phyloP scores from a whole-genome alignment of 53 echinoderm and acorn worm species.

The Hippasteria phrygiana region DNA sequence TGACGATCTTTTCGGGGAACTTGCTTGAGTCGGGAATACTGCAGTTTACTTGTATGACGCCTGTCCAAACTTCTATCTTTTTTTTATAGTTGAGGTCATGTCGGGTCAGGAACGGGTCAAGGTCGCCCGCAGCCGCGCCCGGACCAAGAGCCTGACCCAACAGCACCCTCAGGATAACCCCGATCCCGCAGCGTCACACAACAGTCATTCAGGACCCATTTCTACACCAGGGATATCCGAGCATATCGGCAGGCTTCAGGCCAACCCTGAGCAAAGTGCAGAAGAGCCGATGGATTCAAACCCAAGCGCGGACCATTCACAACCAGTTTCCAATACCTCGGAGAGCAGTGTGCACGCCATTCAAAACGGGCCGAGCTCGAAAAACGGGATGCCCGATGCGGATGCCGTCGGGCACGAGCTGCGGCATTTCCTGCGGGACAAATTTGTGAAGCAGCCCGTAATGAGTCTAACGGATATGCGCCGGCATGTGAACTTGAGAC shows the following conservation, averaged over 20 bases:
- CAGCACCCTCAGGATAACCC: slow-evolving; percentile 10
- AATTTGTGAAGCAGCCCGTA: slow-evolving; percentile 71
- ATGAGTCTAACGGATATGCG: slow-evolving; percentile 83
- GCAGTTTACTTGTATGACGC: too few species aligned
- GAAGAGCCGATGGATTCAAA: slow-evolving; percentile 39
- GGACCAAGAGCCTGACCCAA: slow-evolving; percentile 68
- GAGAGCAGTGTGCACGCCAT: neutral
- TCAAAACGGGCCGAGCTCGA: neutral
- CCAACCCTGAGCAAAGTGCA: neutral
- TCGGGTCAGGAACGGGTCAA: slow-evolving; percentile 85
- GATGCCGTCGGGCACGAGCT: slow-evolving; percentile 67
- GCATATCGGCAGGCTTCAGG: neutral
- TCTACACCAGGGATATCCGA: neutral
- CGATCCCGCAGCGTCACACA: neutral
- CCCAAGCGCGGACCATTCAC: neutral
- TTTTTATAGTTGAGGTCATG: slow-evolving; percentile 75
- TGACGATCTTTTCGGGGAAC: too few species aligned
- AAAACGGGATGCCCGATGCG: neutral
- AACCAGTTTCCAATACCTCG: neutral
- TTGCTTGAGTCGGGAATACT: too few species aligned
- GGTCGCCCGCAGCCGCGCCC: slow-evolving; percentile 71
- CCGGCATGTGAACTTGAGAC: slow-evolving; percentile 62
- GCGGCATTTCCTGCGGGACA: slow-evolving; percentile 74
- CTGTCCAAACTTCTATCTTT: too few species aligned
- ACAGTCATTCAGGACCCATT: neutral